Base-by-base conservation (phyloP, 2,888 invertebrate genomes). In the Thera obeliscata region DNA sequence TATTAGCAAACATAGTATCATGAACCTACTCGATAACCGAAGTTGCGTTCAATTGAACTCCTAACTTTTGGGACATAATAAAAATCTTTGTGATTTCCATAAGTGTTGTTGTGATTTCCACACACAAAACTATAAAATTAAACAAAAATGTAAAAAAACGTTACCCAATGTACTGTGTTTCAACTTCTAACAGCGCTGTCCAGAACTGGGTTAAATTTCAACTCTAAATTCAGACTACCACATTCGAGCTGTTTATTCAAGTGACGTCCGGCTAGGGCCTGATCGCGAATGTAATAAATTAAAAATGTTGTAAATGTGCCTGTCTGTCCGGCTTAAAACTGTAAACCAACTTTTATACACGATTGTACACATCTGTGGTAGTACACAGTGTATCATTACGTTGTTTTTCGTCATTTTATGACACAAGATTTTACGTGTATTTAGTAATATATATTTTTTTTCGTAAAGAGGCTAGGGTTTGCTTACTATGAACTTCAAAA, bases 271-370 rank as follows among this genome's bases (percentile, higher is more conserved):
- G 56, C 59, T 38, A 11, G 61, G 63, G 66, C 55, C 61, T 67
- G 64, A 69, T 66, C 58, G 52, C 59, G 60, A 62, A 57, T 63
- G 69, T 69, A 59, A 70, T 73, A 71, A 71, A 73, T 73, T 73
- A 73, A 73, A 73, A 71, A 67, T 65, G 46, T 61, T 38, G 67
- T 38, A 64, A 68, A 63, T 67, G 65, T 11, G 35, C 35, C 43
- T 33, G 35, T 48, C 62, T 12, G 49, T 61, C 36, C 12, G 52
- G 56, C 50, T 57, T 49, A 35, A 46, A 49, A 43, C 54, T 68
- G 64, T 64, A 63, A 61, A 62, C 64, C 58, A 68, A 66, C 56
- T 72, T 66, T 56, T 62, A 63, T 64, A 2, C 8, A 50, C 36
- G 36, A 57, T 50, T 50, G 7, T 22, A 22, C 12, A 56, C 58